Evolutionary conservation across 2,888 invertebrate species (phyloP).

Genomic region (Conomelus anceps): DNA sequence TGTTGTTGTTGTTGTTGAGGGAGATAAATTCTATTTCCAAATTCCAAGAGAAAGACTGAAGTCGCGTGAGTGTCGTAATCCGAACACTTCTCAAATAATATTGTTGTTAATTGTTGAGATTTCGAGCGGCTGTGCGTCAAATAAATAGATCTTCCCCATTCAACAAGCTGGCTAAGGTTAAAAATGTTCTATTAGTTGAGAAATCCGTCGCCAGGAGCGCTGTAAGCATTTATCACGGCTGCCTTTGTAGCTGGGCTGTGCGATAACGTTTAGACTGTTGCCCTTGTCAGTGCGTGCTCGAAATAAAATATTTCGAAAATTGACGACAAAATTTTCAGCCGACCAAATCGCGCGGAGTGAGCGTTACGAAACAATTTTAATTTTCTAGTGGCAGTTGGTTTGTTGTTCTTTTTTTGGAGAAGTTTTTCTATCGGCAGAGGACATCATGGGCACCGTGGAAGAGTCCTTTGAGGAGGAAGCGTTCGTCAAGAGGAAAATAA

Average conservation of each 20-base stretch:
- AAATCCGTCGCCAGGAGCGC: background rate
- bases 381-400: background rate
- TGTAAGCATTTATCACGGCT: background rate
- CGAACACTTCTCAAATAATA: no score
- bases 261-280: background rate
- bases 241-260: background rate
- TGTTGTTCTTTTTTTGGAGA: background rate
- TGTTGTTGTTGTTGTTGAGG: background rate
- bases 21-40: no score
- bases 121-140: background rate
- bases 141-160: background rate
- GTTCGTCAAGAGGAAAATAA: constrained; percentile 57
- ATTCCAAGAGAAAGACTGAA: background rate
- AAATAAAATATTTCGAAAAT: background rate
- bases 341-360: no score
- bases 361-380: background rate
- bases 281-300: background rate
- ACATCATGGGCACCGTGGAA: constrained; percentile 53
- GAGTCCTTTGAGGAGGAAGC: constrained; percentile 56
- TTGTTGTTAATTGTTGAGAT: background rate
- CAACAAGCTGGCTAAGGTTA: background rate
- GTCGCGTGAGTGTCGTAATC: background rate
- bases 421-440: background rate
- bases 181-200: background rate
- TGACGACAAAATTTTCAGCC: background rate